These are phyloP conservation scores for Choristoneura fumiferana DNA, from an alignment of 1,140 invertebrate species.

Conservation along the genomic window DNA sequence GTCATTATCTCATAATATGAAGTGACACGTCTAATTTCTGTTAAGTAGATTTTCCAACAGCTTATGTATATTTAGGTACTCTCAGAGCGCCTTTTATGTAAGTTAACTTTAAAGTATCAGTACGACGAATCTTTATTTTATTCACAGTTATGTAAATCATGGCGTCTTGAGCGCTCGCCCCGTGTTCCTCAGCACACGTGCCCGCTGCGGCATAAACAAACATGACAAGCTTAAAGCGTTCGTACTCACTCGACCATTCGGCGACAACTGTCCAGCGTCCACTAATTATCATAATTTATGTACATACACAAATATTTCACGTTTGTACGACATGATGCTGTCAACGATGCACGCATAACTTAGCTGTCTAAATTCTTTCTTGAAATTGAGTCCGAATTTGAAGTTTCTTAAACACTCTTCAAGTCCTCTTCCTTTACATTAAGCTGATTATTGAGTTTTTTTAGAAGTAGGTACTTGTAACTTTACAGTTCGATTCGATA, in stretches of 20 bases:
- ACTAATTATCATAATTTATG: slow-evolving; percentile 12
- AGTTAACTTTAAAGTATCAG: no score
- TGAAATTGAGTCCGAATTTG: neutral
- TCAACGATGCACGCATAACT: slow-evolving; percentile 9
- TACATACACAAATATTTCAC: slow-evolving; percentile 10
- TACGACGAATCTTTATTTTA: neutral
- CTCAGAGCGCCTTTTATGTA: no score
- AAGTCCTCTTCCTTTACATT: no score
- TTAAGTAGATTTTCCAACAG: neutral
- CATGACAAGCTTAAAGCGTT: neutral
- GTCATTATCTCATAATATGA: neutral
- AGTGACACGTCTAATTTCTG: neutral
- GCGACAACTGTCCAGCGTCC: slow-evolving; percentile 8
- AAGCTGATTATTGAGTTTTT: no score
- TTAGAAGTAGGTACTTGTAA: no score
- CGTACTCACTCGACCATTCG: neutral
- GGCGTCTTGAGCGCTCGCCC: neutral
- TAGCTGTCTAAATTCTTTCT: neutral
- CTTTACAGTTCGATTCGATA: no score
- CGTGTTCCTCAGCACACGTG: neutral
- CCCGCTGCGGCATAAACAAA: neutral
- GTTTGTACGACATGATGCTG: neutral
- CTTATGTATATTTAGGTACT: neutral
- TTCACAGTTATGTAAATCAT: neutral
- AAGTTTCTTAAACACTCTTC: no score